Evolutionary conservation across 2,113 vertebrate genomes (phyloP).

Genomic region (Etia nguti): DNA sequence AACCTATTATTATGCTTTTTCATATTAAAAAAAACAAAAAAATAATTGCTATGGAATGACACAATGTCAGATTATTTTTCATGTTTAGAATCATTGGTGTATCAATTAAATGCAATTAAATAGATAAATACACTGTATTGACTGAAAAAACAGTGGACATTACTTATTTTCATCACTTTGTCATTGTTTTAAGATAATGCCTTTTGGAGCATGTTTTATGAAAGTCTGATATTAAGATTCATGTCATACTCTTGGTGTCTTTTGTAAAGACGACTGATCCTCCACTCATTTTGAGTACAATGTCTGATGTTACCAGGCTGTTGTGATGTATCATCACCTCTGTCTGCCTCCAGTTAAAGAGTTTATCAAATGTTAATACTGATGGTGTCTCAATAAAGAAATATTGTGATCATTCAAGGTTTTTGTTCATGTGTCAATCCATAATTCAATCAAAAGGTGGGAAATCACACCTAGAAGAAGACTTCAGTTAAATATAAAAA

Average conservation of each 20-base stretch:
- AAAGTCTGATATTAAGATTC: neutral
- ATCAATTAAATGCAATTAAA: neutral
- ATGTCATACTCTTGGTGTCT: neutral
- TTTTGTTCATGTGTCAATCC: neutral
- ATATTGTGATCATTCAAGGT: neutral
- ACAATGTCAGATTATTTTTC: neutral
- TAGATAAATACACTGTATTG: neutral
- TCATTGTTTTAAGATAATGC: neutral
- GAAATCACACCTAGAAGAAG: neutral
- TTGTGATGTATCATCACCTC: neutral
- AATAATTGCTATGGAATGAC: neutral
- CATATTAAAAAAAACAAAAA: neutral
- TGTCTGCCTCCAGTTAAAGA: neutral
- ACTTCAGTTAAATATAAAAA: neutral
- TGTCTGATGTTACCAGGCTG: neutral
- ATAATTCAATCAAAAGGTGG: neutral
- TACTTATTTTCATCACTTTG: neutral
- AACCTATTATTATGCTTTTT: neutral
- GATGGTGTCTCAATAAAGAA: slow-evolving; percentile 1
- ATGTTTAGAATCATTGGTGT: neutral
- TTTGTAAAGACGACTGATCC: neutral
- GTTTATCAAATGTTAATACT: neutral
- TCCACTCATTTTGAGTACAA: neutral
- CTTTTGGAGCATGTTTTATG: neutral
- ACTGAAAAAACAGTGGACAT: neutral